Evolutionary conservation across 2,888 invertebrate species (phyloP).

Genomic region (Mantis religiosa): DNA sequence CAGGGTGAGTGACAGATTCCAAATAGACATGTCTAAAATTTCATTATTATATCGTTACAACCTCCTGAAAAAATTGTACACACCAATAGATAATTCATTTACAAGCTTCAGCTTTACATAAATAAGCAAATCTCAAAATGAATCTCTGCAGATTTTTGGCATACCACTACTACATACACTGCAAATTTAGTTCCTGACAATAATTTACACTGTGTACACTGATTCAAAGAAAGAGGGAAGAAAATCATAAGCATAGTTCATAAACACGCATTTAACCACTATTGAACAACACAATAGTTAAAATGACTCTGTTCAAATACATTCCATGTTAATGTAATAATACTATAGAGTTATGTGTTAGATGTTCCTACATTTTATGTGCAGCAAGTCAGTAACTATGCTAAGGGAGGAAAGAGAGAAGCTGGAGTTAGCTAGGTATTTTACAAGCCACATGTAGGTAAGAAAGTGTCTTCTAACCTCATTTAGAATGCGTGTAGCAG

Average conservation of each 20-base stretch:
- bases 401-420: neutral
- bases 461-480: conserved; percentile 23
- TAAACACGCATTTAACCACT: neutral
- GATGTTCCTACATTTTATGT: neutral
- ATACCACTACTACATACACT: too few species aligned
- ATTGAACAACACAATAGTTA: neutral
- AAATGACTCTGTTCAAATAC: neutral
- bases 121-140: neutral
- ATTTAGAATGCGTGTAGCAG: conserved; percentile 23
- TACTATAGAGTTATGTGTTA: neutral
- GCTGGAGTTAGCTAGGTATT: neutral
- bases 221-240: too few species aligned
- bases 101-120: too few species aligned
- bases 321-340: neutral
- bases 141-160: neutral
- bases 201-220: too few species aligned
- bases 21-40: too few species aligned
- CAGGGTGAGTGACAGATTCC: too few species aligned
- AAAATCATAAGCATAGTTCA: neutral
- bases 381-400: neutral
- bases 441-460: neutral
- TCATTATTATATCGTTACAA: too few species aligned
- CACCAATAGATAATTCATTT: neutral
- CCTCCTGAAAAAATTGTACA: neutral
- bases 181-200: too few species aligned